A percentile compares a stretch with the other conserved stretches of the same genome.
These are phyloP conservation scores for Ciconia nigra DNA, from an alignment of 2,797 vertebrate genomes.

Conservation along the genomic window DNA sequence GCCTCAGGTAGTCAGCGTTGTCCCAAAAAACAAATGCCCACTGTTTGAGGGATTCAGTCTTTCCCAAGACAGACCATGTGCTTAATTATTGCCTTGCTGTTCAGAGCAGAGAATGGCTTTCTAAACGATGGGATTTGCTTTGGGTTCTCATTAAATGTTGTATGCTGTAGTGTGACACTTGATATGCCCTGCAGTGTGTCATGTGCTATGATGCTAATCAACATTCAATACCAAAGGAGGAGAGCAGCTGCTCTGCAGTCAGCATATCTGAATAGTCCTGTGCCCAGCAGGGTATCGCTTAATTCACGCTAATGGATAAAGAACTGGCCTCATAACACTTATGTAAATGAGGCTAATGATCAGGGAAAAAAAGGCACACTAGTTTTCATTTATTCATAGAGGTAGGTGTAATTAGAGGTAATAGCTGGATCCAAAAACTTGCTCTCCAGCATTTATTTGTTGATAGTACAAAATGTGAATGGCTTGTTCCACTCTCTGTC, in stretches of 20 bases:
- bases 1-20: not conserved
- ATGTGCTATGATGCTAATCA: conserved; percentile 48
- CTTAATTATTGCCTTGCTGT: not conserved
- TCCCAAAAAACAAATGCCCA: not conserved
- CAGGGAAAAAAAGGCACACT: conserved; percentile 32
- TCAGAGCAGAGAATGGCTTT: not conserved
- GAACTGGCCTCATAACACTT: conserved; percentile 11
- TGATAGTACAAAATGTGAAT: conserved; percentile 2
- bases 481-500: not conserved
- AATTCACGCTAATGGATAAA: not conserved
- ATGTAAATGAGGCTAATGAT: conserved; percentile 19
- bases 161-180: not conserved
- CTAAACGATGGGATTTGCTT: not conserved
- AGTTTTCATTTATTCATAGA: conserved; percentile 38
- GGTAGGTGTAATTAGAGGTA: conserved; percentile 40
- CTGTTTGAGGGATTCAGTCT: not conserved
- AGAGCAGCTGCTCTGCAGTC: conserved; percentile 55
- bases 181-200: conserved; percentile 32
- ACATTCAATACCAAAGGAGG: conserved; percentile 31
- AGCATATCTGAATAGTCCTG: conserved; percentile 30
- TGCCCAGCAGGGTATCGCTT: conserved; percentile 17
- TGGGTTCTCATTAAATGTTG: conserved; percentile 11
- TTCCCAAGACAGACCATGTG: not conserved
- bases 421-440: conserved; percentile 32
- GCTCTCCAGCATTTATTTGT: conserved; percentile 18